Evolutionary conservation across 2,113 vertebrate genomes (phyloP), one percentile per base, ranked within the genome.

Genomic region (Atlantisia rogersi): DNA sequence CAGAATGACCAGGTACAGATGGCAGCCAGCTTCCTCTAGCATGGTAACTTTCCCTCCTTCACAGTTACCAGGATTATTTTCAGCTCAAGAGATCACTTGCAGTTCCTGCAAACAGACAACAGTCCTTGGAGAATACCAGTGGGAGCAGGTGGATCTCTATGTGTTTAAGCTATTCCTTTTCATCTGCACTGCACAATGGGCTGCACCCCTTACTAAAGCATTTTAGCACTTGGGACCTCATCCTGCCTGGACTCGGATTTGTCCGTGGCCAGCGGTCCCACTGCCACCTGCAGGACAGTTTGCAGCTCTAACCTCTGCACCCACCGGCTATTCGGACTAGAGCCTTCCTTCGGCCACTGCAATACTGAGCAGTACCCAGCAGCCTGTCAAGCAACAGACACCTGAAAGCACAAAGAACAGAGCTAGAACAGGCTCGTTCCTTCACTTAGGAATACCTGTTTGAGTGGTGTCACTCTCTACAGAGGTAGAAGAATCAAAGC

Each of bases 41-140:
- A 4, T 3, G 26, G 81, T 2, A 68, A 42, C 85, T 20, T 75
- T n/a, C 53, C 78, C 37, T 50, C 26, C 44, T 24, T 58, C 70
- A 79, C 86, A 91, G 63, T 39, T 70, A 53, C 68, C 59, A 55
- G 28, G 44, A 77, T 84, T 94, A 29, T 94, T 71, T 82, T 79
- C 56, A 92, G 63, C 50, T 68, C 73, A 70, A 81, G 75, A 78
- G 8, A 87, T 1, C 31, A 42, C 20, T 10, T 59, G 21, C 59
- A 55, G 48, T 4, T 74, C 76, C 71, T 53, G 56, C 82, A 40
- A 52, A 50, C 12, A n/a, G n/a, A 85, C 53, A 44, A 10, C 2
- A 4, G 15, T 60, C 74, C 62, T 59, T 28, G 25, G 37, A 81
- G 44, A 19, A 9, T 2, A 50, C 6, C 0, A 1, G 21, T 64